Percentiles rank a stretch among this genome's conserved stretches.
phyloP scores from a whole-genome alignment of 2,113 vertebrate species.

The Rhinichthys klamathensis region DNA sequence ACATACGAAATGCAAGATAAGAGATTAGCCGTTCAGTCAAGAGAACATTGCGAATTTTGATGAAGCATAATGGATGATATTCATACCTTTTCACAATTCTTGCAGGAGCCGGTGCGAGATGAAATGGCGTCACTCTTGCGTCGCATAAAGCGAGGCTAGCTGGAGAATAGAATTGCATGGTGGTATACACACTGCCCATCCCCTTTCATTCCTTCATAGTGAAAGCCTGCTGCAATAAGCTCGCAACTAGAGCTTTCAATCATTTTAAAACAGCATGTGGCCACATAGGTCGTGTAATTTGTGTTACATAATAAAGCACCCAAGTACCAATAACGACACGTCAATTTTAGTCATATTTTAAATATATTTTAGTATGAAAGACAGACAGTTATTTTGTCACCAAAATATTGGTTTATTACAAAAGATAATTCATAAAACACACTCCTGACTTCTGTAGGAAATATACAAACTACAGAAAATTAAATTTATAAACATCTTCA shows the following conservation, averaged over 20 bases:
- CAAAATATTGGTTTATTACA: constrained; percentile 70
- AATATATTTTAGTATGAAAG: neutral
- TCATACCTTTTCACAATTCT: constrained; percentile 25
- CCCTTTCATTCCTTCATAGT: neutral
- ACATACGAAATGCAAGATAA: neutral
- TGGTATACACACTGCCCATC: neutral
- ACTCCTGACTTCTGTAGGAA: constrained; percentile 61
- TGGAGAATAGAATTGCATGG: neutral
- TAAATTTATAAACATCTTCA: constrained; percentile 54
- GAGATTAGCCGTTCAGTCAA: too few species aligned
- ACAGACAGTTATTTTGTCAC: constrained; percentile 38
- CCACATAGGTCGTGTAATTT: neutral
- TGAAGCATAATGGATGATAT: neutral
- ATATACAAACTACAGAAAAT: constrained; percentile 66
- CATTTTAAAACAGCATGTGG: neutral
- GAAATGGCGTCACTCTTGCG: constrained; percentile 42
- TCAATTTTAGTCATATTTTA: neutral
- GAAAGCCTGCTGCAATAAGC: neutral
- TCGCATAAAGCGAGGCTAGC: constrained; percentile 2
- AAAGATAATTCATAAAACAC: constrained; percentile 58
- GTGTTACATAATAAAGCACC: neutral
- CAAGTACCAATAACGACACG: neutral
- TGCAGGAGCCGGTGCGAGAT: neutral
- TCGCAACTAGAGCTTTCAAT: neutral
- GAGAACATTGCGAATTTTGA: neutral